phyloP scores from a whole-genome alignment of 2,113 vertebrate genomes.

The Odocoileus virginianus region DNA sequence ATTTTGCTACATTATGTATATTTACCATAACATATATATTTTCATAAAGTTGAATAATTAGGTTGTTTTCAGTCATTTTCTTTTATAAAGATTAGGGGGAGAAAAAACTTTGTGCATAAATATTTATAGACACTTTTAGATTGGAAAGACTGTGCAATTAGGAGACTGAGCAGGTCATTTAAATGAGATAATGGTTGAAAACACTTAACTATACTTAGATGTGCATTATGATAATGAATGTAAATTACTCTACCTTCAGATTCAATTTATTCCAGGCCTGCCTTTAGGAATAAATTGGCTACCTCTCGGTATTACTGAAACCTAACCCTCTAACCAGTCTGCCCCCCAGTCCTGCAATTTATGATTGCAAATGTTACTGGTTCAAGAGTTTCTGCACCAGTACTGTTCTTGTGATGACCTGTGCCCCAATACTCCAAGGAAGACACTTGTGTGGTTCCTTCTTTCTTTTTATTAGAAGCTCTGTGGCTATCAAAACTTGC shows the following conservation, averaged over 20 bases:
- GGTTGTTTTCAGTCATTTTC: neutral
- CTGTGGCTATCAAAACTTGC: neutral
- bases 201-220: slow-evolving; percentile 11
- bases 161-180: slow-evolving; percentile 3
- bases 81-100: neutral
- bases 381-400: neutral
- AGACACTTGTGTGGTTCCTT: rapidly evolving
- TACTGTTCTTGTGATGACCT: neutral
- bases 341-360: neutral
- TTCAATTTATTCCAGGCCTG: neutral
- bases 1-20: neutral
- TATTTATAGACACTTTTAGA: neutral
- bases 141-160: slow-evolving; percentile 14
- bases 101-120: neutral
- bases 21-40: neutral
- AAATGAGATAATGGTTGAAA: slow-evolving; percentile 39
- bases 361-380: too few relatives aligned
- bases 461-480: neutral
- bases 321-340: neutral
- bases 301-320: neutral
- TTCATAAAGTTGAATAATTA: neutral
- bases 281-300: neutral
- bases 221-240: slow-evolving; percentile 14
- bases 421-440: neutral
- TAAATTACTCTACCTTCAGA: neutral